Base-by-base conservation (phyloP, 2,797 vertebrate species). In the Centropyge bicolor region DNA sequence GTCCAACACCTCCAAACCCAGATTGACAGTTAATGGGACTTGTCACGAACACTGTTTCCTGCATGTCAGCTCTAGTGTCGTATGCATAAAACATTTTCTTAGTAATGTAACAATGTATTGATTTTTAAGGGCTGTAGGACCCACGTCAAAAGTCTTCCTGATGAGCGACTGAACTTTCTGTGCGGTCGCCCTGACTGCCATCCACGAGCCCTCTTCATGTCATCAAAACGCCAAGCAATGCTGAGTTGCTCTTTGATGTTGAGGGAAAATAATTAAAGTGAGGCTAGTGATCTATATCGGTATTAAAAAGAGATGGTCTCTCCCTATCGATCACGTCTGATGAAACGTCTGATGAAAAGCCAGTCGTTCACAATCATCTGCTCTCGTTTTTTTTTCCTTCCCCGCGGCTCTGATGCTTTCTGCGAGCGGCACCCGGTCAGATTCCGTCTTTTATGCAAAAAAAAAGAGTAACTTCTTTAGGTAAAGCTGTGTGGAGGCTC, bases 401-500 rank as follows among this genome's bases (percentile, higher is more conserved):
- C 67, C 57, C 52, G 19, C 5, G 80, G 68, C 76, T 77, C 69
- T 45, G 82, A 55, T 51, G 69, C 56, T 60, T 77, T 91, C 59
- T 59, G 85, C 35, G 31, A 84, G 61, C 78, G 73, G 72, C 88
- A 79, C 66, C 60, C 79, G 89, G 91, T 92, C 91, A 83, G 67
- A 90, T 86, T 85, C 65, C 0, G 61, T 75, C 86, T 90, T 91
- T 89, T 87, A 91, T 87, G 80, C 76, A 82, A 87, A 89, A 87
- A 88, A 92, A 92, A 89, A 64, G 82, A 92, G 88, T 92, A 92
- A 91, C 89, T 93, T 87, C 88, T 94, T 93, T 88, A 93, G 93
- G 92, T 91, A 91, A 94, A 90, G 91, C 92, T 88, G 80, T 93
- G 88, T 92, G 88, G 89, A 90, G 89, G 91, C 92, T 94, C 93